Evolutionary conservation across 2,113 vertebrate species (phyloP).

Genomic region (Lagenorhynchus albirostris): DNA sequence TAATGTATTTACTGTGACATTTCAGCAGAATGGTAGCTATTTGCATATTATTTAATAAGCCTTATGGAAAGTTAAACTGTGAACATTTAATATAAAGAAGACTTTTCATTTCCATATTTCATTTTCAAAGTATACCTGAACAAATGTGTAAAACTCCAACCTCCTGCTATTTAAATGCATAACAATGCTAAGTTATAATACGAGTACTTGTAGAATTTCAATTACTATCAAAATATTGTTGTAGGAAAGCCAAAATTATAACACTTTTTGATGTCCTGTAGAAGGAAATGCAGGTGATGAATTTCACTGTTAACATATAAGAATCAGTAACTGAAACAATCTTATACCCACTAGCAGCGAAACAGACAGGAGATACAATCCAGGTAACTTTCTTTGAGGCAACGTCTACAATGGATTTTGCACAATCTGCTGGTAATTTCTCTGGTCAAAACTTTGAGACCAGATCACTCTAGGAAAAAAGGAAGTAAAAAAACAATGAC

Average conservation of each 20-base stretch:
- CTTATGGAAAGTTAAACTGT: slow-evolving; percentile 64
- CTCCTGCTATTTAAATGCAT: not conserved
- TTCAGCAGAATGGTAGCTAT: slow-evolving; percentile 47
- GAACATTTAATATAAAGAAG: slow-evolving; percentile 53
- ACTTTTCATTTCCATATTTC: slow-evolving; percentile 40
- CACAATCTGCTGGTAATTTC: slow-evolving; percentile 11
- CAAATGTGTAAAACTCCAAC: not conserved
- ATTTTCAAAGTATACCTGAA: slow-evolving; percentile 41
- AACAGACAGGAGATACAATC: not conserved
- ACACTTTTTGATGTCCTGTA: not conserved
- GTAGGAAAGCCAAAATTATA: slow-evolving; percentile 28
- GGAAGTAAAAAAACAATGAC: not conserved
- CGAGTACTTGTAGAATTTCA: not conserved
- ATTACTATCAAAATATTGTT: slow-evolving; percentile 4
- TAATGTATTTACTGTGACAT: slow-evolving; percentile 60
- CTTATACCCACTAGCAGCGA: not conserved
- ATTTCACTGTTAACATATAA: slow-evolving; percentile 14
- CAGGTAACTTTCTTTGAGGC: slow-evolving; percentile 60
- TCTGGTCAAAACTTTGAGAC: slow-evolving; percentile 20
- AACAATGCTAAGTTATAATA: not conserved
- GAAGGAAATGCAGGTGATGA: slow-evolving; percentile 2
- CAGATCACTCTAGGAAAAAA: not conserved
- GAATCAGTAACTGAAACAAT: slow-evolving; percentile 22
- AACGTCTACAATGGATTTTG: slow-evolving; percentile 36
- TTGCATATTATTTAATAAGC: slow-evolving; percentile 67